phyloP scores from a whole-genome alignment of 2,113 vertebrate species.

The Xyrauchen texanus region DNA sequence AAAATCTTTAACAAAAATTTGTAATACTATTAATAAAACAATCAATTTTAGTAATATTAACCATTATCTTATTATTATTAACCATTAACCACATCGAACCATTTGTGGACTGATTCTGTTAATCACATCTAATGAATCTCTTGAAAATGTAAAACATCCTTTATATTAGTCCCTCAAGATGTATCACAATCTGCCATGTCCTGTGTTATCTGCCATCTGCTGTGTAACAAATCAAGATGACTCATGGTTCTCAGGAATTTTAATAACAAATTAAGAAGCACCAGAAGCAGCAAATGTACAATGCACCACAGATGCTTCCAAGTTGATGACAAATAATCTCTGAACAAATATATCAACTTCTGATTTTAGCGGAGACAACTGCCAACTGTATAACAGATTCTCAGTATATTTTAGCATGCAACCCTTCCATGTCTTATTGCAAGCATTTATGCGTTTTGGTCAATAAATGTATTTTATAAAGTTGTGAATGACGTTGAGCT shows the following conservation, averaged over 20 bases:
- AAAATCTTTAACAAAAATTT: too few relatives aligned
- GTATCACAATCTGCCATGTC: slow-evolving; percentile 29
- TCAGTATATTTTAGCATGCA: slow-evolving; percentile 33
- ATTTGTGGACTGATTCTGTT: slow-evolving; percentile 11
- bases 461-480: too few relatives aligned
- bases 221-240: slow-evolving; percentile 43
- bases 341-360: too few relatives aligned
- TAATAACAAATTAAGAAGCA: slow-evolving; percentile 19
- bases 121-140: slow-evolving; percentile 31
- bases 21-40: too few relatives aligned
- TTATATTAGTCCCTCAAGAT: slow-evolving; percentile 34
- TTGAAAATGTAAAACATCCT: slow-evolving; percentile 19
- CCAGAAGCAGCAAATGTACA: not conserved
- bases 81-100: not conserved
- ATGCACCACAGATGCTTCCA: slow-evolving; percentile 47
- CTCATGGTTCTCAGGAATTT: slow-evolving; percentile 5
- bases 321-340: slow-evolving; percentile 50
- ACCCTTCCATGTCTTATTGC: not conserved
- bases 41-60: too few relatives aligned
- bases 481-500: too few relatives aligned
- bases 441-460: too few relatives aligned
- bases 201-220: too few relatives aligned
- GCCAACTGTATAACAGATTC: slow-evolving; percentile 33
- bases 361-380: slow-evolving; percentile 32
- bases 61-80: too few relatives aligned